A percentile compares a stretch with the other conserved stretches of the same genome.
These are phyloP conservation scores for Pseudorasbora parva DNA, from an alignment of 2,113 vertebrate genomes.

Conservation along the genomic window DNA sequence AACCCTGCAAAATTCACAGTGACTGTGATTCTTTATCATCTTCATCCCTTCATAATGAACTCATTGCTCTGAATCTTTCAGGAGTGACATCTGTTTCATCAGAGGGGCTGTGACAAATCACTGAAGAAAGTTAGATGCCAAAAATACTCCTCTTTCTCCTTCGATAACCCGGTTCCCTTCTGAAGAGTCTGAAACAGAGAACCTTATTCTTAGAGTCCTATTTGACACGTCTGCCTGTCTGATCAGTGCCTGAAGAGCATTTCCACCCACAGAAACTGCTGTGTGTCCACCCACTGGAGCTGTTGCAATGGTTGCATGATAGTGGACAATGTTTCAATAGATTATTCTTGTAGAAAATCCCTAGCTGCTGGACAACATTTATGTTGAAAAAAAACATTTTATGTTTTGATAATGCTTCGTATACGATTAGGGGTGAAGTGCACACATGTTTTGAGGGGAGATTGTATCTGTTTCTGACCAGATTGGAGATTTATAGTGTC, in stretches of 20 bases:
- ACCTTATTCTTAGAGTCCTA: slow-evolving; percentile 51
- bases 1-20: too few relatives aligned
- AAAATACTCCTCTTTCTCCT: slow-evolving; percentile 33
- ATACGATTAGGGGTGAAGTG: background rate
- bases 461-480: background rate
- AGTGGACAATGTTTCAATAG: background rate
- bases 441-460: background rate
- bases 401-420: background rate
- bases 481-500: background rate
- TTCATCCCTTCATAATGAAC: too few relatives aligned
- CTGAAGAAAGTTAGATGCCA: slow-evolving; percentile 20
- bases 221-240: slow-evolving; percentile 31
- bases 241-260: slow-evolving; percentile 37
- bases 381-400: too few relatives aligned
- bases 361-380: background rate
- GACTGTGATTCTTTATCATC: too few relatives aligned
- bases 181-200: slow-evolving; percentile 18
- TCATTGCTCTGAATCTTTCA: slow-evolving; percentile 17
- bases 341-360: background rate
- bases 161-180: slow-evolving; percentile 30
- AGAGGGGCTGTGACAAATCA: background rate
- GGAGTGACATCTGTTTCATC: slow-evolving; percentile 15
- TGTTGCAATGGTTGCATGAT: background rate
- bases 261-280: slow-evolving; percentile 38
- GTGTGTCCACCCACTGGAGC: slow-evolving; percentile 50